Evolutionary conservation across 2,113 vertebrate genomes (phyloP).

Genomic region (Myiopsitta monachus): DNA sequence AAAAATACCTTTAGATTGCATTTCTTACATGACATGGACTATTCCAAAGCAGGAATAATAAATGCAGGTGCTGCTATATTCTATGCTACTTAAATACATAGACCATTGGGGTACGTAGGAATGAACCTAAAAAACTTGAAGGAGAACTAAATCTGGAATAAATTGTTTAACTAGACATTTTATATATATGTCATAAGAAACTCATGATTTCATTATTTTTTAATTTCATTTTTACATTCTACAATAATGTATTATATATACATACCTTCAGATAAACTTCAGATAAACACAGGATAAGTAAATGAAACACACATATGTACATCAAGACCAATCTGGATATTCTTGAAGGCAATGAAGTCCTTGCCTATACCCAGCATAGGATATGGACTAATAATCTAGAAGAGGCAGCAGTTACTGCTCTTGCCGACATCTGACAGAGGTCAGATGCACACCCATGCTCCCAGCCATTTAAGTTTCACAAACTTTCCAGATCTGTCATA

Average conservation of each 20-base stretch:
- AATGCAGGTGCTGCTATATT: background rate
- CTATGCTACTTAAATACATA: background rate
- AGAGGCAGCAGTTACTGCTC: background rate
- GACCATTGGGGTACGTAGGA: background rate
- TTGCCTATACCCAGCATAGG: background rate
- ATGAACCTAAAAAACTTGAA: background rate
- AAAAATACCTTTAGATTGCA: background rate
- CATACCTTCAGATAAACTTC: background rate
- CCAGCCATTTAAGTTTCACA: background rate
- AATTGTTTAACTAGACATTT: background rate
- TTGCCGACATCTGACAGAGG: background rate
- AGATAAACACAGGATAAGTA: background rate
- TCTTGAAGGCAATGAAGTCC: background rate
- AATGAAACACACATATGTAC: background rate
- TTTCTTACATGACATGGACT: background rate
- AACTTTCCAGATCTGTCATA: background rate
- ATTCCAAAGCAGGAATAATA: conserved; percentile 32
- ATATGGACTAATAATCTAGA: background rate
- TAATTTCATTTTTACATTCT: background rate
- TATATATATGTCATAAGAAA: background rate
- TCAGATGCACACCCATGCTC: background rate
- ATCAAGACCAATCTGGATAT: background rate
- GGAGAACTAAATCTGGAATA: background rate
- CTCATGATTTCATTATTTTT: background rate
- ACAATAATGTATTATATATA: background rate